Evolutionary conservation across 2,797 vertebrate species (phyloP), one percentile per base, ranked within the genome.

Genomic region (Enteromius treurensis): DNA sequence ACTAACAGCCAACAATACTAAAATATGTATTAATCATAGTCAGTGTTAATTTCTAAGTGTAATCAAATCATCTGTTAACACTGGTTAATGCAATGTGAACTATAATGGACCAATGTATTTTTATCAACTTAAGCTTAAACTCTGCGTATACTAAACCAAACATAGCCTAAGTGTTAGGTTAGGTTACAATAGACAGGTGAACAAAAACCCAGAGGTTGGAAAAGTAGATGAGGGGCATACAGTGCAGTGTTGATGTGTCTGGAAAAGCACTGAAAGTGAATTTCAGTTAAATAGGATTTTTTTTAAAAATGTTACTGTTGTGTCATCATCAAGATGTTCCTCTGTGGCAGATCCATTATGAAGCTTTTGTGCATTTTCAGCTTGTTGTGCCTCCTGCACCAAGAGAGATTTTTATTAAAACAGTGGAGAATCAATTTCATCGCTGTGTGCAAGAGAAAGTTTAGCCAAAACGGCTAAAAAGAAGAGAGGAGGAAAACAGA

Each of bases 281-380:
- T 81, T 86, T 40, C 13, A 49, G 17, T 77, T 14, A 3, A 40
- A 77, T 23, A 84, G 19, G n/a, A 4, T 58, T 23, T 23, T n/a
- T n/a, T n/a, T n/a, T n/a, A n/a, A n/a, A n/a, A n/a, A n/a, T n/a
- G n/a, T n/a, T n/a, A 95, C 91, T 92, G 90, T 88, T 86, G 91
- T 85, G 26, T 92, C 88, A 82, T 82, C 78, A 85, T 91, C 90
- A 26, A 65, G 80, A 84, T 88, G 89, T 82, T 77, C 91, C 53
- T 91, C 91, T 8, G 62, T 84, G 69, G 91, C 88, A 3, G 91
- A 92, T 42, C 93, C 95, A 1, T 95, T 96, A 89, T 93, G 92
- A 86, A 95, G 87, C 64, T 93, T 89, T 79, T 85, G 60, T 1
- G 82, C 79, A 86, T 88, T 81, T 87, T 93, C 90, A 65, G 88